Evolutionary conservation across 2,113 vertebrate species (phyloP), one percentile per base, ranked within the genome.

Genomic region (Bostrychus sinensis): DNA sequence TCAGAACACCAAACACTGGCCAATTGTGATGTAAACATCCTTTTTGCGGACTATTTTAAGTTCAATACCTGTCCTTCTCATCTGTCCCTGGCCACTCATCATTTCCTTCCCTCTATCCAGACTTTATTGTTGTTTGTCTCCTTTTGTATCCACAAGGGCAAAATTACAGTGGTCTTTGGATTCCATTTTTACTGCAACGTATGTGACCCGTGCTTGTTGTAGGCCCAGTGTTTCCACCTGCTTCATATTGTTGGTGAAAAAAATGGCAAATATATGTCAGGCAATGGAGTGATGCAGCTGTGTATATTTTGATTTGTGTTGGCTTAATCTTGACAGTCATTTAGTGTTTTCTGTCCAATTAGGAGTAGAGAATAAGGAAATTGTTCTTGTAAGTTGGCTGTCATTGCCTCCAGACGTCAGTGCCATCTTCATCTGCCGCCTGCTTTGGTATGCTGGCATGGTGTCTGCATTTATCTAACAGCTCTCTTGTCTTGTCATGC

Each of bases 81-180:
- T 54, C 46, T 63, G 66, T 50, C 36, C 64, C 60, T 41, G 23
- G 56, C 10, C 36, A 43, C 63, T 43, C 42, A 66, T 81, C 38
- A 72, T 71, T 77, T 41, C 57, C 32, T 30, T 23, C 30, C 42
- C 37, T 2, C 5, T 7, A 1, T 45, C 23, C 14, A 17, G 3
- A 8, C 13, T 34, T 36, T 17, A 37, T 17, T 30, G 34, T 41
- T 59, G 54, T 56, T 45, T 60, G 50, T 61, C 37, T 59, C 23
- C 7, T 50, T 28, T 56, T 42, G 37, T 80, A 56, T 50, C 62
- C 28, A 57, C 20, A 62, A 39, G 26, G 58, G n/a, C 48, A 37
- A 12, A 41, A 41, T 41, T 56, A 41, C 19, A 41, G 45, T 36
- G 41, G 38, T 54, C 37, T 61, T 50, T 45, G 7, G 53, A 51